These are phyloP conservation scores for Melanargia galathea DNA, from an alignment of 2,888 invertebrate species.

Conservation along the genomic window DNA sequence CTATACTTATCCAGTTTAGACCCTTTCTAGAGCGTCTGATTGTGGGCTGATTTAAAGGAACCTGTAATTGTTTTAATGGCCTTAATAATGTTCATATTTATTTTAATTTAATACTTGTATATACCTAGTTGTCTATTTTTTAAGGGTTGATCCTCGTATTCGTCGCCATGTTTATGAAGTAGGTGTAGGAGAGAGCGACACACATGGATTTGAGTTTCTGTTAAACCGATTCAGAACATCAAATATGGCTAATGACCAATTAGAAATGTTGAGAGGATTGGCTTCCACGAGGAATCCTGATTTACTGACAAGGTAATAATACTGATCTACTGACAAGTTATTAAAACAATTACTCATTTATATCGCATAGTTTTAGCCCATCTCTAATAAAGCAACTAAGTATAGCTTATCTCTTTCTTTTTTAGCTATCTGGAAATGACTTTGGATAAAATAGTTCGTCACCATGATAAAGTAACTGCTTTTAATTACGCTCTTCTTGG, in stretches of 20 bases:
- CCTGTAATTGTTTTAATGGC: neutral
- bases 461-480: conserved; percentile 68
- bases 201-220: conserved; percentile 83
- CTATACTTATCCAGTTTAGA: too few relatives aligned
- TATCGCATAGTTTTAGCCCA: neutral
- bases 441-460: conserved; percentile 60
- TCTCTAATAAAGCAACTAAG: too few relatives aligned
- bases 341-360: too few relatives aligned
- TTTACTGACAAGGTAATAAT: conserved; percentile 57
- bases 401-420: neutral
- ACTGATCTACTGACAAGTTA: neutral
- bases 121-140: neutral
- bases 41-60: too few relatives aligned
- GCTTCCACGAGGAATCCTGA: conserved; percentile 65
- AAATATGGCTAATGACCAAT: conserved; percentile 73
- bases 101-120: neutral
- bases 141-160: conserved; percentile 81
- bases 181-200: conserved; percentile 82
- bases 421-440: conserved; percentile 67
- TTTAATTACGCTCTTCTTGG: conserved; percentile 72
- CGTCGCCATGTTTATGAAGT: conserved; percentile 83
- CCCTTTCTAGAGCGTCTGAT: too few relatives aligned
- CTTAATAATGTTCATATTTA: neutral
- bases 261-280: conserved; percentile 74
- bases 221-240: conserved; percentile 54